Evolutionary conservation across 2,113 vertebrate species (phyloP).

Genomic region (Oxyura jamaicensis): DNA sequence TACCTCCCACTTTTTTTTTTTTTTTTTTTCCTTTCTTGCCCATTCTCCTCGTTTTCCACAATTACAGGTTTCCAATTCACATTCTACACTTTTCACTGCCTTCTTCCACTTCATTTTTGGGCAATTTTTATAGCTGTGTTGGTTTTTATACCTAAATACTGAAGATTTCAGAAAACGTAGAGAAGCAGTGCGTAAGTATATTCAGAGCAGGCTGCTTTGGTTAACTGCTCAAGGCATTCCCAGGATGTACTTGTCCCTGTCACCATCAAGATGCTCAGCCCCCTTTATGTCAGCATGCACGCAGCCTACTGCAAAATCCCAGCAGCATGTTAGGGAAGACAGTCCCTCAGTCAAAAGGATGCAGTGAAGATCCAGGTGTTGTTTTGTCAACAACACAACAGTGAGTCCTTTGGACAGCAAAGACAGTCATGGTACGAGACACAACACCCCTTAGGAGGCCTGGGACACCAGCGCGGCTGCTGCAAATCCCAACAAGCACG

Average conservation of each 20-base stretch:
- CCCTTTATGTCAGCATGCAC: rapidly evolving
- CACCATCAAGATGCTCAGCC: neutral
- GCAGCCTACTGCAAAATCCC: neutral
- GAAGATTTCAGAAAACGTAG: neutral
- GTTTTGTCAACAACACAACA: neutral
- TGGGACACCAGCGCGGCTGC: rapidly evolving
- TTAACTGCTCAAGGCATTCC: neutral
- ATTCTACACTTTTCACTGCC: neutral
- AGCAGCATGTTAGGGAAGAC: neutral
- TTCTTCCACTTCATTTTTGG: neutral
- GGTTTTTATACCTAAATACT: neutral
- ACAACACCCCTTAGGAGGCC: rapidly evolving
- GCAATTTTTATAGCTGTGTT: neutral
- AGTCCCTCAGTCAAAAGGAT: neutral
- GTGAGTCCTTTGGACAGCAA: neutral
- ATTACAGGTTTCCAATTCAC: neutral
- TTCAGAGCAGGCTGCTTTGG: neutral
- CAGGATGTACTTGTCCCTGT: rapidly evolving
- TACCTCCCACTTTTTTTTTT: neutral
- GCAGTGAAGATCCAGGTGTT: neutral
- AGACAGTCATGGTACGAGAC: neutral
- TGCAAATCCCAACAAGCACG: neutral
- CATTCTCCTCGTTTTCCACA: neutral
- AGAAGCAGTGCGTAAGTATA: neutral
- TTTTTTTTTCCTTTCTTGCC: neutral